Evolutionary conservation across 2,888 invertebrate species (phyloP), one percentile per base, ranked within the genome.

Genomic region (Diarsia rubi): DNA sequence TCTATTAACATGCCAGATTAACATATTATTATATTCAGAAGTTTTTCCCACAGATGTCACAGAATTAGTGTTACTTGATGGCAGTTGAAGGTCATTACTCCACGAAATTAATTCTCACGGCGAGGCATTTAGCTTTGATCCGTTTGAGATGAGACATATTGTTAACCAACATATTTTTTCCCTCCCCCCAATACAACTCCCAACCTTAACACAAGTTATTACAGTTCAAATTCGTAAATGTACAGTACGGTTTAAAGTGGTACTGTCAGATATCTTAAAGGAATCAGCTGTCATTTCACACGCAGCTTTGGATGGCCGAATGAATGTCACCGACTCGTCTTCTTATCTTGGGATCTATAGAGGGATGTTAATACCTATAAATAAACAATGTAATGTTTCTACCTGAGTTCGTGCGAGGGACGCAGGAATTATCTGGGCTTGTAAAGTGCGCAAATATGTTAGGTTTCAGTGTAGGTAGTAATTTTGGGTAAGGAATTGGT

Each of bases 31-130:
- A 88, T 73, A 86, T 86, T 85, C 86, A 82, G 85, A 83, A 57
- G 72, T 79, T 87, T 92, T 93, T 94, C 93, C 90, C 93, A 92
- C 92, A 91, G 88, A 90, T 93, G 92, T 93, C 93, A 93, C 92
- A 91, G 91, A 91, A 91, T 91, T 88, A 88, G 85, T 88, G 84
- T 89, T 88, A 88, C 89, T 82, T 88, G 90, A 93, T 93, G 93
- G 93, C 87, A 88, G 89, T 82, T 88, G 91, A 93, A 94, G 94
- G 94, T 94, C 94, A 93, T 93, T 94, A 92, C 90, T 92, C 93
- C 89, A 91, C 91, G 88, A 93, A 94, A 94, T 95, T 94, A 94
- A 95, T 95, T 95, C 95, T 94, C 95, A 95, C 95, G 92, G 89
- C 89, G 90, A 92, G 88, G 92, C 91, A 92, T 93, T 93, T 93